These are phyloP conservation scores for Octopus sinensis DNA, from an alignment of 1,140 invertebrate genomes.

Conservation along the genomic window DNA sequence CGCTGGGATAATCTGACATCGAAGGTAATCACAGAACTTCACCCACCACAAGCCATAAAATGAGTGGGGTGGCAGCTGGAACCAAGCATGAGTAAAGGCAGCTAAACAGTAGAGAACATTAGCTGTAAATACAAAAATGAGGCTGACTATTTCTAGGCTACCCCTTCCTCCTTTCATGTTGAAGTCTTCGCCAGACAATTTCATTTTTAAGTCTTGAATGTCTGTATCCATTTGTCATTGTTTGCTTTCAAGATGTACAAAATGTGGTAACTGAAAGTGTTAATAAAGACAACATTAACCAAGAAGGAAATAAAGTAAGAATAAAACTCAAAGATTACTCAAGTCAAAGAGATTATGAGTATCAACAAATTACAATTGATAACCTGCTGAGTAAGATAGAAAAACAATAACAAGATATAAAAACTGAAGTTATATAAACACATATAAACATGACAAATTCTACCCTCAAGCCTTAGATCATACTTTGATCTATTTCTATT, in stretches of 20 bases:
- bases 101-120: slow-evolving; percentile 31
- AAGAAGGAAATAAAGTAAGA: too few species aligned
- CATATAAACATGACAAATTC: too few species aligned
- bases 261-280: too few species aligned
- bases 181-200: not conserved
- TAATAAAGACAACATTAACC: too few species aligned
- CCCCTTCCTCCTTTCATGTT: not conserved
- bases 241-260: not conserved
- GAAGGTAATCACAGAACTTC: slow-evolving; percentile 33
- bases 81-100: slow-evolving; percentile 32
- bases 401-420: too few species aligned
- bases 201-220: not conserved
- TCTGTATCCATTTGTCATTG: not conserved
- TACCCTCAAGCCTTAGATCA: too few species aligned
- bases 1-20: slow-evolving; percentile 35
- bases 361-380: too few species aligned
- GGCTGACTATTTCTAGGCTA: slow-evolving; percentile 12
- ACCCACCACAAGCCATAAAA: slow-evolving; percentile 37
- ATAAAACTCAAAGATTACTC: too few species aligned
- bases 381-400: too few species aligned
- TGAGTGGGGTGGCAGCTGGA: slow-evolving; percentile 30
- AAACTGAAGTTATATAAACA: too few species aligned
- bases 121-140: slow-evolving; percentile 27
- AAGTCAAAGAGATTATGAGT: too few species aligned
- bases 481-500: too few species aligned